Base-by-base conservation (phyloP, 2,888 invertebrate species). In the Notocelia uddmanniana region DNA sequence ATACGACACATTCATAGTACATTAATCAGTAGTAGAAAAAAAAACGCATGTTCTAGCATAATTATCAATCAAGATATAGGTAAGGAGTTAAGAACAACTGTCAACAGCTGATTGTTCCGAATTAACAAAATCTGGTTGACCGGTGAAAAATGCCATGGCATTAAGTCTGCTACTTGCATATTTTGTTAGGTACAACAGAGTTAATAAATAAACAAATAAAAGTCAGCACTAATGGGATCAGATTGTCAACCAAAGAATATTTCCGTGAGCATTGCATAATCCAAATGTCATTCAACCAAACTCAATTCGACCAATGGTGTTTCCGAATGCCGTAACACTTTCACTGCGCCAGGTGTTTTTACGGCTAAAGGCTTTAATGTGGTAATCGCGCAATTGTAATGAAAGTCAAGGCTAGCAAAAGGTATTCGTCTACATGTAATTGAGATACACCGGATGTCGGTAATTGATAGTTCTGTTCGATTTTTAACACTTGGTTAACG, bases 201-300 rank as follows among this genome's bases (percentile, higher is more conserved):
- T 2, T 31, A 2, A 31, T 31, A 31, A 31, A 31, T 31, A 31
- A 31, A 31, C 8, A 31, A 31, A 31, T 2, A 31, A 2, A 31
- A 31, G 31, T 8, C 31, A 31, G 5, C 21, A 5, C 48, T 80
- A 79, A 80, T 79, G 77, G 76, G 76, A 78, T 76, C 75, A 81
- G 79, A 81, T 76, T 79, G 79, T 78, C 67, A 71, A 71, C 55
- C 55, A 48, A 62, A 62, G 54, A 71, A 67, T 67, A 71, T 71
- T 71, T 55, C 45, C 23, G 13, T 15, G n/a, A 13, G 18, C 50
- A 52, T 72, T 72, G 55, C 72, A 34, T 57, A 72, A 72, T 19
- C 54, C 18, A 41, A 66, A 67, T 21, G 64, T 64, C 66, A 57
- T 57, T 67, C 66, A 57, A 57, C 66, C 41, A 41, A 66, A 41